phyloP scores from a whole-genome alignment of 2,797 vertebrate species.

The Oceanodroma leucorhoa region DNA sequence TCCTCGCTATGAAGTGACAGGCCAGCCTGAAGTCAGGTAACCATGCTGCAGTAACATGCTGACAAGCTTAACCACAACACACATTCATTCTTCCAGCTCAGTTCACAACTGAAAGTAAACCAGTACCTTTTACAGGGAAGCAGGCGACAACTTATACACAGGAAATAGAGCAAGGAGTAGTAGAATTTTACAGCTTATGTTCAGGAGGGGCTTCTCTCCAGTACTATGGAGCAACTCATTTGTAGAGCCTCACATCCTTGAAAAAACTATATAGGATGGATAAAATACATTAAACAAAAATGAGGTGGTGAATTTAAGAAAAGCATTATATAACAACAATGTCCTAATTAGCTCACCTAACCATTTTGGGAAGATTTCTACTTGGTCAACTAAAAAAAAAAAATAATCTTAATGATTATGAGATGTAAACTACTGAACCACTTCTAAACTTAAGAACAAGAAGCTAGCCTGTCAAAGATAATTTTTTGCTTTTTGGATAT shows the following conservation, averaged over 20 bases:
- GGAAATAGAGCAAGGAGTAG: neutral
- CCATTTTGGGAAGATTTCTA: neutral
- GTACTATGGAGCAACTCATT: neutral
- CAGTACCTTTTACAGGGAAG: conserved; percentile 8
- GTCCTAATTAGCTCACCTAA: neutral
- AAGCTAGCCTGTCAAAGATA: neutral
- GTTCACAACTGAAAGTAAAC: conserved; percentile 57
- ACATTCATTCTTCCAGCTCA: conserved; percentile 44
- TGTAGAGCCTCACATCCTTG: neutral
- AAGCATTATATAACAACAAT: neutral
- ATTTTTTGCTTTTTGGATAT: neutral
- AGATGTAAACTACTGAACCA: neutral
- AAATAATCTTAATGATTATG: no score
- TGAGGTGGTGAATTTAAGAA: neutral
- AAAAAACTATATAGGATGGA: rapidly evolving
- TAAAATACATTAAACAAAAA: neutral
- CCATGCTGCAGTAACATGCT: neutral
- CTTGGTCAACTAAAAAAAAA: neutral
- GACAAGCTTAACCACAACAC: conserved; percentile 11
- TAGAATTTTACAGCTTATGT: neutral
- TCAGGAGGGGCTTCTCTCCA: neutral
- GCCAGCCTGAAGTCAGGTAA: conserved; percentile 25
- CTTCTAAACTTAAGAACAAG: neutral
- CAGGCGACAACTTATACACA: conserved; percentile 17
- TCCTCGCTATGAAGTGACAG: neutral